Percentiles rank a stretch among this genome's conserved stretches.
Evolutionary conservation across 1,140 invertebrate species (phyloP).

Genomic region (Zaprionus inermis): DNA sequence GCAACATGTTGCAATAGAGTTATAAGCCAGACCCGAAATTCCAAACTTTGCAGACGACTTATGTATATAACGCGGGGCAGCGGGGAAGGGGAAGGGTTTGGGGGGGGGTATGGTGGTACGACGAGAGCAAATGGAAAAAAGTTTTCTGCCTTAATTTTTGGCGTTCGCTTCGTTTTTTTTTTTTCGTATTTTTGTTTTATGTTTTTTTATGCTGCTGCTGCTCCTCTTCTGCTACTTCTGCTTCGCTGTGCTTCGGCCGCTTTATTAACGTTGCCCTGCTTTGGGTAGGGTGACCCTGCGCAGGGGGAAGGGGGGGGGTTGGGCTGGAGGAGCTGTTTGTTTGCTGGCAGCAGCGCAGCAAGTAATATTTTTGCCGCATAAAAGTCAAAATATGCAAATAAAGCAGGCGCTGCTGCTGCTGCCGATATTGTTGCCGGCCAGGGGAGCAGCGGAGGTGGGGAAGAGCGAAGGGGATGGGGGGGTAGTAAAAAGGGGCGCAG

Average conservation of each 20-base stretch:
- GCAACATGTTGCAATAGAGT: conserved; percentile 77
- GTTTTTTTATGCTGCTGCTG: conserved; percentile 2
- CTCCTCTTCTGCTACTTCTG: not conserved
- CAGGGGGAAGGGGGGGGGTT: not conserved
- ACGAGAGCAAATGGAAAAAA: conserved; percentile 57
- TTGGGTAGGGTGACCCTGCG: conserved; percentile 42
- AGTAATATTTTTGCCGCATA: conserved; percentile 80
- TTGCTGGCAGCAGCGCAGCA: conserved; percentile 72
- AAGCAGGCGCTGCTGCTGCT: conserved; percentile 43
- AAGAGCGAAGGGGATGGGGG: not conserved
- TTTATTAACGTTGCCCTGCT: conserved; percentile 68
- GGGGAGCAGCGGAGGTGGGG: not conserved
- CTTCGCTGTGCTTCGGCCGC: conserved; percentile 45
- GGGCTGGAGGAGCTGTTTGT: conserved; percentile 42
- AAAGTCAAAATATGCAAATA: conserved; percentile 81
- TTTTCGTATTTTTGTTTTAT: conserved; percentile 2
- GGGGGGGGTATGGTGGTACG: not conserved
- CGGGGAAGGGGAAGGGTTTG: not conserved
- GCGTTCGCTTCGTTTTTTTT: conserved; percentile 26
- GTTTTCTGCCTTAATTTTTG: conserved; percentile 60
- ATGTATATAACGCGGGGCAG: conserved; percentile 11
- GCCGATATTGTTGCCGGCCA: conserved; percentile 27
- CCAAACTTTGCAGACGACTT: conserved; percentile 65
- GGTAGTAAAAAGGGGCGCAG: not conserved
- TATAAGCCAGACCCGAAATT: conserved; percentile 59